Percentiles rank a stretch among this genome's conserved stretches.
These are phyloP conservation scores for Zaprionus capensis DNA, from an alignment of 1,140 invertebrate genomes.

Conservation along the genomic window DNA sequence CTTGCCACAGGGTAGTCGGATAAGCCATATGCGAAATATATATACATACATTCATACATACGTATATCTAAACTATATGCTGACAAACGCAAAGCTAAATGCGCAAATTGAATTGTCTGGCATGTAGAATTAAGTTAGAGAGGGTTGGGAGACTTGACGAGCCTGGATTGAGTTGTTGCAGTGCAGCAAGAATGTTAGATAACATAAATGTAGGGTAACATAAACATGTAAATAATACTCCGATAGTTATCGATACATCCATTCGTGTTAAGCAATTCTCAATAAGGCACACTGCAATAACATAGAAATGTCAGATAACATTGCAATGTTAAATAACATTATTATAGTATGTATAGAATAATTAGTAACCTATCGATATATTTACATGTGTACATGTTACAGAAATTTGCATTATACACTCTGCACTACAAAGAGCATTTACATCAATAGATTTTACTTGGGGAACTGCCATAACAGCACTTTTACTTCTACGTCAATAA, in stretches of 20 bases:
- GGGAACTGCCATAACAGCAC: no score
- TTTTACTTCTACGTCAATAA: no score
- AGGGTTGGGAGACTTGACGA: not conserved
- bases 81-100: constrained; percentile 38
- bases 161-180: not conserved
- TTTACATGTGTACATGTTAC: no score
- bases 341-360: not conserved
- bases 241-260: no score
- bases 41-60: not conserved
- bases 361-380: not conserved
- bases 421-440: no score
- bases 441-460: no score
- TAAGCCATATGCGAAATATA: not conserved
- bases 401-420: no score
- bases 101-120: constrained; percentile 30
- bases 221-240: not conserved
- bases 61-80: not conserved
- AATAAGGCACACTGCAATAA: no score
- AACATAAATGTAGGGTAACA: not conserved
- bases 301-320: not conserved
- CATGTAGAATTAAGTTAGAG: not conserved
- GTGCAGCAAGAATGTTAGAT: not conserved
- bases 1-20: not conserved
- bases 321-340: not conserved
- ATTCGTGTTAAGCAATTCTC: no score